Evolutionary conservation across 2,888 invertebrate species (phyloP).

Genomic region (Hipparchia sbordonii): DNA sequence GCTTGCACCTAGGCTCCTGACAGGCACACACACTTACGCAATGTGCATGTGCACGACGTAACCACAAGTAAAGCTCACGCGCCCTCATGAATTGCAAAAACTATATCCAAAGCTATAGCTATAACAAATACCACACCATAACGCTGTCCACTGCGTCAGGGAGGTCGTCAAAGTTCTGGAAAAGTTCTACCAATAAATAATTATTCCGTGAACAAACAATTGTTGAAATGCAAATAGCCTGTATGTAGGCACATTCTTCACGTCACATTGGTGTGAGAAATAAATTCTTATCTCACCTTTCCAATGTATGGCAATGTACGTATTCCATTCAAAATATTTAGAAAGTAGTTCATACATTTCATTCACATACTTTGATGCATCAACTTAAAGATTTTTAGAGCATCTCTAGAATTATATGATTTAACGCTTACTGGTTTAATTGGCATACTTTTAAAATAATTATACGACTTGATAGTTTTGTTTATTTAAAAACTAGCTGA

Average conservation of each 20-base stretch:
- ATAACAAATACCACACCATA: too few species aligned
- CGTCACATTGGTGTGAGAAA: constrained; percentile 16
- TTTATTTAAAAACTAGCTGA: neutral
- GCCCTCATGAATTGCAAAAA: too few species aligned
- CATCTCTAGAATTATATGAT: constrained; percentile 10
- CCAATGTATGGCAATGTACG: constrained; percentile 7
- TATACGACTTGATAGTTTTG: neutral
- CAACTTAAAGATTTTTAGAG: constrained; percentile 9
- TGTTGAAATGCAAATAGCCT: constrained; percentile 12
- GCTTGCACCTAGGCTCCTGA: too few species aligned
- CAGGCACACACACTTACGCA: too few species aligned
- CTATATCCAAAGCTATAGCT: too few species aligned
- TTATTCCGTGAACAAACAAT: constrained; percentile 14
- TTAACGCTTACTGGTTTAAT: constrained; percentile 1
- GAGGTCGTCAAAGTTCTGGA: neutral
- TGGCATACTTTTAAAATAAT: neutral
- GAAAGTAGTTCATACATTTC: constrained; percentile 5
- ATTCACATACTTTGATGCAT: neutral
- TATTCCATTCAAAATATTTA: constrained; percentile 20
- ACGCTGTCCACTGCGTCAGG: too few species aligned
- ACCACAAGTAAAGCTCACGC: too few species aligned
- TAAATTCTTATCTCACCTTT: constrained; percentile 14
- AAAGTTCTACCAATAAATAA: neutral
- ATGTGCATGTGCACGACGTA: too few species aligned
- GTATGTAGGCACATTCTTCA: constrained; percentile 6